Evolutionary conservation across 2,888 invertebrate species (phyloP), one percentile per base, ranked within the genome.

Genomic region (Rapana venosa): DNA sequence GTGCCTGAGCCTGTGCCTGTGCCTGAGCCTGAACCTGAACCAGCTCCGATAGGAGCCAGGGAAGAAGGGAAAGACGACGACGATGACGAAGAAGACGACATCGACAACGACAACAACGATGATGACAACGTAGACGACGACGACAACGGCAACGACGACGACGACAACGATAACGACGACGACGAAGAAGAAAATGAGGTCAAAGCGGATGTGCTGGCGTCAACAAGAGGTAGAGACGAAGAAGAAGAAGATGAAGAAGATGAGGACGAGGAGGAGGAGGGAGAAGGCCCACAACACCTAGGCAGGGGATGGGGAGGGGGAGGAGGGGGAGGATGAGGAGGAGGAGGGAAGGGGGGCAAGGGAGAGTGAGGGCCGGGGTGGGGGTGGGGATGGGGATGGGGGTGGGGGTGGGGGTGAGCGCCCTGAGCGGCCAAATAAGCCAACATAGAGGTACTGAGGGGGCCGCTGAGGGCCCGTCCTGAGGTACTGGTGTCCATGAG

Each of bases 401-500:
- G 35, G 30, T 81, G 70, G 79, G n/a, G 74, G n/a, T 88, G 83
- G 36, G 15, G 81, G 36, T 88, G 88, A 32, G 88, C 47, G 74
- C 89, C 85, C 84, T 84, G 89, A 85, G 84, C 89, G 74, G 89
- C 56, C 84, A 89, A 36, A 26, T 84, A 89, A 32, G 84, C 84
- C 32, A 89, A 89, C 89, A 89, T 61, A 22, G 89, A 89, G 89
- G 89, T 89, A 85, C 70, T 84, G 84, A 66, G 22, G 35, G 89
- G 89, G 74, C 85, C 56, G 47, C 56, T 30, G 35, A 85, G 32
- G 11, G 70, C 56, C 13, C 32, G 89, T 66, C 89, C 89, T 89
- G 89, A 89, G 89, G 89, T 89, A 89, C 85, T 89, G 47, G 89
- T 89, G 77, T 89, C 85, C 85, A 85, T 89, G 74, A 89, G 91